Percentiles rank a stretch among this genome's conserved stretches.
Conservation (phyloP, 1,140 invertebrate genomes). For the Parasteatoda tepidariorum region DNA sequence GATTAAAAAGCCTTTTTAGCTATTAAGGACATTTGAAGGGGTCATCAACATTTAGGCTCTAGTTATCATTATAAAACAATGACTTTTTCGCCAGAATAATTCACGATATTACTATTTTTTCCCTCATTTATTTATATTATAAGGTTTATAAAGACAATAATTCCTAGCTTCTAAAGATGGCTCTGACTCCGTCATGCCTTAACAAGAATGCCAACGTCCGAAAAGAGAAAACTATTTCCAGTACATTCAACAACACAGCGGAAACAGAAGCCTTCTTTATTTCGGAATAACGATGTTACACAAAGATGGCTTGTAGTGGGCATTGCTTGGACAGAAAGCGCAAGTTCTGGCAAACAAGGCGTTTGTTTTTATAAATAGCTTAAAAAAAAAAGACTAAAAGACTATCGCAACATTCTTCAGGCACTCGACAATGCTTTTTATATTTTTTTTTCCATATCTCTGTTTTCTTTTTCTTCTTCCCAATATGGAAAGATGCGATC, state of each 20-base stretch:
- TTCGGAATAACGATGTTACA: not conserved
- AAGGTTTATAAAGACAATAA: too few relatives aligned
- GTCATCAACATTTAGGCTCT: too few relatives aligned
- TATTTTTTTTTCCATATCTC: not conserved
- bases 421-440: not conserved
- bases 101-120: too few relatives aligned
- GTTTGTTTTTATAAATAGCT: slow-evolving; percentile 47
- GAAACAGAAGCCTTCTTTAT: slow-evolving; percentile 3
- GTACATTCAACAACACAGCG: not conserved
- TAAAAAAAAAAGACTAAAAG: not conserved
- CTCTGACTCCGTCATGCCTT: slow-evolving; percentile 5
- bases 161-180: too few relatives aligned
- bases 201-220: slow-evolving; percentile 1
- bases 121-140: too few relatives aligned
- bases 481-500: not conserved
- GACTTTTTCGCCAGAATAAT: too few relatives aligned
- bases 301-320: slow-evolving; percentile 1
- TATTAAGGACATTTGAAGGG: too few relatives aligned
- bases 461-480: not conserved
- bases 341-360: not conserved
- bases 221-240: slow-evolving; percentile 2
- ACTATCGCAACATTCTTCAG: not conserved
- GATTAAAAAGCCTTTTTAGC: too few relatives aligned
- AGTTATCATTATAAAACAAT: too few relatives aligned
- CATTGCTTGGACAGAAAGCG: not conserved